phyloP scores from a whole-genome alignment of 2,113 vertebrate genomes.

The Grus americana region DNA sequence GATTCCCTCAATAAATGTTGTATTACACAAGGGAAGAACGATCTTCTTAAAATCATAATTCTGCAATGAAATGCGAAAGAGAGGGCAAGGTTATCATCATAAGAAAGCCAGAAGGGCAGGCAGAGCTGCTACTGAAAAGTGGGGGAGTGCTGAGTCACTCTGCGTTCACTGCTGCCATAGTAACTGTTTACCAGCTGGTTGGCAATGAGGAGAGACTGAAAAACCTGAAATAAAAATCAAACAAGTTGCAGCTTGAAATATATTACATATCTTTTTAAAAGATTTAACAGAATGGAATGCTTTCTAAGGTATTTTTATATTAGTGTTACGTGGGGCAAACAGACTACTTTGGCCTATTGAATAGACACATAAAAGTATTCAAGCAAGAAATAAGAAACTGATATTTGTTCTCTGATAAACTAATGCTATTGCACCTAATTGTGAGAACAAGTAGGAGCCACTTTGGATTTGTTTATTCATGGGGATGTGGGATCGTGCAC shows the following conservation, averaged over 20 bases:
- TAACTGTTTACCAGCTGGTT: slow-evolving; percentile 41
- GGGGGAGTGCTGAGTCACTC: slow-evolving; percentile 52
- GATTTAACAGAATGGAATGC: not conserved
- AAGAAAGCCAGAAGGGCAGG: not conserved
- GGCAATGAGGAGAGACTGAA: not conserved
- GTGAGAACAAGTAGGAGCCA: not conserved
- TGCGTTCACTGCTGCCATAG: slow-evolving; percentile 25
- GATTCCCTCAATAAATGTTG: not conserved
- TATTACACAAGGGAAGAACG: not conserved
- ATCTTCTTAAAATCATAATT: not conserved
- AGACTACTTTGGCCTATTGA: not conserved
- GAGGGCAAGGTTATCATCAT: not conserved
- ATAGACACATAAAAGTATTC: not conserved
- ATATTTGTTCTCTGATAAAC: not conserved
- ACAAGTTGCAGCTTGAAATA: not conserved
- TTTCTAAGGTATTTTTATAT: not conserved
- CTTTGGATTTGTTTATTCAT: not conserved
- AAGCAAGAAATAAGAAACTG: not conserved
- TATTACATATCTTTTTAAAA: not conserved
- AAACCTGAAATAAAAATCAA: not conserved
- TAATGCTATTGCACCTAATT: not conserved
- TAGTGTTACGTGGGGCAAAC: not conserved
- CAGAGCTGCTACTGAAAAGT: not conserved
- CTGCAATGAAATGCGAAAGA: not conserved
- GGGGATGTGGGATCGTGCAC: not conserved